Conservation (phyloP, 2,888 invertebrate species). For the Acanthosepion esculentum region DNA sequence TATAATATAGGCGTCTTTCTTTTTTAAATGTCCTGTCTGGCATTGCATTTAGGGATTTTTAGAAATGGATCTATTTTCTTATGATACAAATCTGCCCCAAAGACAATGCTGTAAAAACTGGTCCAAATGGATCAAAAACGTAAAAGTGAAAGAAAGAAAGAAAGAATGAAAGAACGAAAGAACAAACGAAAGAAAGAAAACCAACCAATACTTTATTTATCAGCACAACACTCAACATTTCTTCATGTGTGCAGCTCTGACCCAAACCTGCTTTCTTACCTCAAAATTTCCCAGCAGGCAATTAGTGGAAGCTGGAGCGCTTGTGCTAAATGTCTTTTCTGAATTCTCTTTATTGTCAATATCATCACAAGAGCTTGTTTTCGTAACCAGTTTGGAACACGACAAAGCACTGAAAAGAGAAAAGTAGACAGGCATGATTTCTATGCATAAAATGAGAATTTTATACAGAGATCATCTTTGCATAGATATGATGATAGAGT, state of each 20-base stretch:
- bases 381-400: conserved; percentile 68
- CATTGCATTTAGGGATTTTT: too few relatives aligned
- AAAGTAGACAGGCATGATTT: neutral
- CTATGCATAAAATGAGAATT: neutral
- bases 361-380: conserved; percentile 61
- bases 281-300: conserved; percentile 87
- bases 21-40: too few relatives aligned
- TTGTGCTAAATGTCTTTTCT: conserved; percentile 70
- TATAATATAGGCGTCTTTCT: too few relatives aligned
- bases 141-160: too few relatives aligned
- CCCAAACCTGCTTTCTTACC: conserved; percentile 60
- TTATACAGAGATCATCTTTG: too few relatives aligned
- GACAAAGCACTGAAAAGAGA: conserved; percentile 74
- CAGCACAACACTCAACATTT: neutral
- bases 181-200: too few relatives aligned
- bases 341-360: conserved; percentile 64
- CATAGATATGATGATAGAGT: too few relatives aligned
- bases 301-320: conserved; percentile 76
- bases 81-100: too few relatives aligned
- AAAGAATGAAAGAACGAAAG: too few relatives aligned
- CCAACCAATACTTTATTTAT: neutral
- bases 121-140: too few relatives aligned
- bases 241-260: neutral
- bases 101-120: too few relatives aligned
- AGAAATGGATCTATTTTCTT: too few relatives aligned